Base-by-base conservation (phyloP, 92 coral and sea anemone genomes). In the Phymanthus crucifer region DNA sequence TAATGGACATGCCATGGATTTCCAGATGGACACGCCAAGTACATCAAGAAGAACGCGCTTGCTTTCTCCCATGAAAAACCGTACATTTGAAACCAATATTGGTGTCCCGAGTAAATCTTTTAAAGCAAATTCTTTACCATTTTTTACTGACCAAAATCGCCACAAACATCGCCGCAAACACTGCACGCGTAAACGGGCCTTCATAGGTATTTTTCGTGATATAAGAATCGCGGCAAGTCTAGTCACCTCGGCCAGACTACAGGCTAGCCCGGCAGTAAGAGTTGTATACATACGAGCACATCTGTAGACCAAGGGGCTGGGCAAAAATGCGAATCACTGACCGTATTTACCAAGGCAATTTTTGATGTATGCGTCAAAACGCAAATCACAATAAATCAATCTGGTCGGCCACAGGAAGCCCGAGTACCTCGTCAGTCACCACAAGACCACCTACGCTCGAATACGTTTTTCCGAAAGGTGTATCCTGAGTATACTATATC, bases 341-440 rank as follows among this genome's bases (percentile, higher is more conserved):
- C 64, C 29, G 11, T 54, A 24, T 21, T 54, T 4, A 4, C 27
- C 24, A 24, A 21, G 24, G 27, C 27, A 24, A 21, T 9, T 10
- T n/a, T 14, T 54, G 24, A 54, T 21, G 24, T 21, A 54, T 54
- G 27, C 64, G n/a, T 54, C n/a, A 54, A 24, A 54, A 19, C n/a
- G n/a, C 27, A 50, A 54, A 24, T 54, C 26, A 54, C 64, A 21
- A 54, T 54, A 54, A 54, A 19, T 21, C 27, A 21, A 24, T 54
- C 31, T 54, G 29, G 29, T 54, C 64, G 64, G 23, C 27, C 61
- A 52, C 61, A 54, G 64, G 64, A 54, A 54, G n/a, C 64, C 64
- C 64, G 10, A 54, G 64, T 54, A 19, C 14, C 48, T 43, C 48
- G 10, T 43, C 13, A 2, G 10, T 43, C 13, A 2, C 48, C 48